Conservation (phyloP, 1,140 invertebrate genomes). For the Saccostrea cuccullata region DNA sequence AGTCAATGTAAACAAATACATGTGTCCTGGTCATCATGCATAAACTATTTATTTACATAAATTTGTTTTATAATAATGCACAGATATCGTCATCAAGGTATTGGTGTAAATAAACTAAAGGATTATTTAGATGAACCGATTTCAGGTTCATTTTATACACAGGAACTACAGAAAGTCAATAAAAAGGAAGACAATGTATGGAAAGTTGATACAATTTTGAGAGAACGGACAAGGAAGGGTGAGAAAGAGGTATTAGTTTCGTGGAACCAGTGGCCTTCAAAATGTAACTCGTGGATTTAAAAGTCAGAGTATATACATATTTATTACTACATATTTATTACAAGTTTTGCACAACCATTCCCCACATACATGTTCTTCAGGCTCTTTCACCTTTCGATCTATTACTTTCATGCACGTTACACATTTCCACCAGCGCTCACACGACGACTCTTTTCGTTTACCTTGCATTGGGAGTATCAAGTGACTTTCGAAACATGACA, state of each 20-base stretch:
- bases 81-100: constrained; percentile 22
- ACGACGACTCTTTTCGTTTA: neutral
- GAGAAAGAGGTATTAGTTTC: constrained; percentile 11
- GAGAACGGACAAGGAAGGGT: neutral
- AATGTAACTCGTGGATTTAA: constrained; percentile 8
- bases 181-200: constrained; percentile 46
- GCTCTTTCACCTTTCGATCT: neutral
- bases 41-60: too few relatives aligned
- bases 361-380: constrained; percentile 20
- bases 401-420: constrained; percentile 22
- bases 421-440: constrained; percentile 27
- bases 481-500: too few relatives aligned
- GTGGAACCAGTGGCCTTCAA: neutral
- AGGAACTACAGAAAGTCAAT: constrained; percentile 42
- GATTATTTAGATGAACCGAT: constrained; percentile 41
- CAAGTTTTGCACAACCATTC: neutral
- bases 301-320: neutral
- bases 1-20: too few relatives aligned
- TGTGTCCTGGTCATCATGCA: too few relatives aligned
- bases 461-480: too few relatives aligned
- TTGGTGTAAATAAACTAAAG: constrained; percentile 36
- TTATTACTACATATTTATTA: neutral
- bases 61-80: constrained; percentile 11
- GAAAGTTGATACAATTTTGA: constrained; percentile 38
- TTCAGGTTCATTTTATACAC: constrained; percentile 37